These are phyloP conservation scores for Agrochola circellaris DNA, from an alignment of 2,888 invertebrate species.

Conservation along the genomic window DNA sequence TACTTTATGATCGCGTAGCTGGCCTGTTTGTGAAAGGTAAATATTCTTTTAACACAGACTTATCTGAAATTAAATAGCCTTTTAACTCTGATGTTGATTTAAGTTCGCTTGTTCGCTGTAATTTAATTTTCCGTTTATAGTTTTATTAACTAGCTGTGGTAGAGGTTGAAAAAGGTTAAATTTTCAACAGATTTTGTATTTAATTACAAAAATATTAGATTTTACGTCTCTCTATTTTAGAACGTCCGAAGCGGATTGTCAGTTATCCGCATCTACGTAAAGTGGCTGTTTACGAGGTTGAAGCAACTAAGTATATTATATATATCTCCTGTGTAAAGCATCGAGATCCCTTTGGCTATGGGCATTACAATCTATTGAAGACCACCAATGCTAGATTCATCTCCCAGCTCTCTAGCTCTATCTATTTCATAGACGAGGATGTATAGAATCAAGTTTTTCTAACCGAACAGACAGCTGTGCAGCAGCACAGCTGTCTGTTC, in stretches of 20 bases:
- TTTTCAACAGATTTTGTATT: neutral
- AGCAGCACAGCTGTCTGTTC: too few species aligned
- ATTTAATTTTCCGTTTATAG: slow-evolving; percentile 13
- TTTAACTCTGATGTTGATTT: slow-evolving; percentile 22
- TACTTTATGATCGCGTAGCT: slow-evolving; percentile 74
- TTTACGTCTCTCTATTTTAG: neutral
- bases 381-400: neutral
- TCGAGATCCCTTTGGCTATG: neutral
- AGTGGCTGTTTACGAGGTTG: neutral
- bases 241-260: neutral
- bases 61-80: slow-evolving; percentile 41
- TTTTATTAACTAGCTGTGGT: neutral
- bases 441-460: too few species aligned
- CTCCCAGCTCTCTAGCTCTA: neutral
- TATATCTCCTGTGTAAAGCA: neutral
- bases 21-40: slow-evolving; percentile 56
- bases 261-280: neutral
- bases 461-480: too few species aligned
- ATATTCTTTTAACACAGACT: slow-evolving; percentile 28
- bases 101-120: slow-evolving; percentile 15
- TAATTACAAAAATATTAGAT: neutral
- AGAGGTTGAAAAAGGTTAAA: neutral
- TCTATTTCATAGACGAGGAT: neutral
- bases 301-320: neutral
- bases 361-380: too few species aligned